These are phyloP conservation scores for Pachliopta kotzebuea DNA, from an alignment of 2,888 invertebrate genomes.

Conservation along the genomic window DNA sequence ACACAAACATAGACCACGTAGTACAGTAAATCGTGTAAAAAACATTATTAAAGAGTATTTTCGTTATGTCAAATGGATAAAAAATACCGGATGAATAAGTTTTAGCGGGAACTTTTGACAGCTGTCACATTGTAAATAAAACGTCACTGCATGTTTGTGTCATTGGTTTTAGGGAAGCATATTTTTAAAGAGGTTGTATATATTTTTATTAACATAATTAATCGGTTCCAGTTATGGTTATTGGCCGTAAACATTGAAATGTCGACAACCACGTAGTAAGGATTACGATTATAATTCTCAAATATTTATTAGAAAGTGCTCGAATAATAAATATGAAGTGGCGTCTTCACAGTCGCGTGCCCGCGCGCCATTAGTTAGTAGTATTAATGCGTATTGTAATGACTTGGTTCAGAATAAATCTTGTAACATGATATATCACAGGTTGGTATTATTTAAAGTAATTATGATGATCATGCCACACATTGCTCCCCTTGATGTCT, in stretches of 20 bases:
- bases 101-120: slow-evolving; percentile 15
- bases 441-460: slow-evolving; percentile 25
- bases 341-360: slow-evolving; percentile 34
- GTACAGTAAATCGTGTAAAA: no score
- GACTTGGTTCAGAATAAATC: slow-evolving; percentile 30
- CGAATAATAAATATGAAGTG: slow-evolving; percentile 19
- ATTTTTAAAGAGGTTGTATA: neutral
- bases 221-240: slow-evolving; percentile 6
- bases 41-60: no score
- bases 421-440: slow-evolving; percentile 26
- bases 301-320: slow-evolving; percentile 37
- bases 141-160: neutral
- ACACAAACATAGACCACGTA: no score
- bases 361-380: slow-evolving; percentile 30
- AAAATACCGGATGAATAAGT: slow-evolving; percentile 14
- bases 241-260: slow-evolving; percentile 10
- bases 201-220: slow-evolving; percentile 9
- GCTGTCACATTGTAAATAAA: slow-evolving; percentile 7
- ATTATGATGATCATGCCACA: slow-evolving; percentile 21
- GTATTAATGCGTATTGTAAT: slow-evolving; percentile 29
- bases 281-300: slow-evolving; percentile 37
- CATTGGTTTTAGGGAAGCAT: neutral
- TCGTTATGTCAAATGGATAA: no score
- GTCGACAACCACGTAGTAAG: slow-evolving; percentile 36
- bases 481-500: slow-evolving; percentile 2